Evolutionary conservation across 2,113 vertebrate species (phyloP), one percentile per base, ranked within the genome.

Genomic region (Strix aluco): DNA sequence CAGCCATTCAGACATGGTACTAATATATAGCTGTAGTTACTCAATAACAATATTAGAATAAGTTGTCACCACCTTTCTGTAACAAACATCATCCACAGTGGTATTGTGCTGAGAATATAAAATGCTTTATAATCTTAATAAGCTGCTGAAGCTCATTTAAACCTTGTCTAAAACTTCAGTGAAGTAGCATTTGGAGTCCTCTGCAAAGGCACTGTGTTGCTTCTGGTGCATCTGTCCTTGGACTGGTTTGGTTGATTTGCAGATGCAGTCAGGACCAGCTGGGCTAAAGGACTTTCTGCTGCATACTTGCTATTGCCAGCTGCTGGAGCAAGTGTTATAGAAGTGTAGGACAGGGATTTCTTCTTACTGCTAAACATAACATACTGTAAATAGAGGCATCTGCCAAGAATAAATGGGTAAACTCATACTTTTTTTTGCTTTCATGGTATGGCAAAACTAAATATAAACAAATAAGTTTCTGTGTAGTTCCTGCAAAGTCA

Each of bases 141-240:
- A 62, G 34, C 22, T 70, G 29, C 19, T 26, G 69, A 38, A 58
- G 27, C 23, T 70, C 17, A 15, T 27, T 63, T 52, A 81, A 90
- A 65, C 19, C 26, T 71, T 66, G 15, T 32, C 25, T 58, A 42
- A 81, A 80, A 23, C 16, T 46, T 57, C 8, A 42, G 4, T 36
- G 25, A 32, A 23, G 44, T 16, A 54, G 23, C 17, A 30, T 47
- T 40, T 79, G 66, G 38, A 66, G 55, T 20, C 7, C 15, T 36
- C 40, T 58, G 15, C 52, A 61, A 54, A 47, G 38, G n/a, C 34
- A 30, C 4, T 0, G 2, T 16, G 34, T 58, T 0, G 2, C 44
- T 23, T n/a, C 15, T 20, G 38, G 10, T 2, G 6, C 9, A 9
- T 46, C 20, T 10, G 7, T 61, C 15, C 52, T 23, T 9, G 32